phyloP scores from a whole-genome alignment of 2,797 vertebrate species.

The Hypotaenidia philippensis region DNA sequence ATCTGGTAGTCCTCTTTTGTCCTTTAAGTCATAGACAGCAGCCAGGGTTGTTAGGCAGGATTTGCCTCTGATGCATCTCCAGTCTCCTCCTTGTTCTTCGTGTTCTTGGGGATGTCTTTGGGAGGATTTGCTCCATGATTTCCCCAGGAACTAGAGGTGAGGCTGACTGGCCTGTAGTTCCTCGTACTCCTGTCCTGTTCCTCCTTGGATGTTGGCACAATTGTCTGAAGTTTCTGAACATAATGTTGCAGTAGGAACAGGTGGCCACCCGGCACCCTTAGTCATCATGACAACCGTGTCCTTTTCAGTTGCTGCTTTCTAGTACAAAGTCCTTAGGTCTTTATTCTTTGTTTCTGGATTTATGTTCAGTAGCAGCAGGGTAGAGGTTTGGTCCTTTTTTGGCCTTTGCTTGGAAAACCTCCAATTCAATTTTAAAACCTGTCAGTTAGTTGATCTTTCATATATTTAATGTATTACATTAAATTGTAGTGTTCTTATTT shows the following conservation, averaged over 20 bases:
- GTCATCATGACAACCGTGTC: rapidly evolving
- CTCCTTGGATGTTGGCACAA: neutral
- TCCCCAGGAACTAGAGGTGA: neutral
- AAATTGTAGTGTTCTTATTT: neutral
- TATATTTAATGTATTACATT: neutral
- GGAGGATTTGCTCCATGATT: neutral
- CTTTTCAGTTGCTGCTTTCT: neutral
- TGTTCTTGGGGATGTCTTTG: neutral
- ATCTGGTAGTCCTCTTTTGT: neutral
- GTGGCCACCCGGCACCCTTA: neutral
- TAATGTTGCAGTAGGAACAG: neutral
- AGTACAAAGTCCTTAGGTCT: neutral
- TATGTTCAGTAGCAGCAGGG: neutral
- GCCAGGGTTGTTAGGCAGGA: neutral
- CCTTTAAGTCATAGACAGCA: neutral
- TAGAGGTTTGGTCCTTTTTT: neutral
- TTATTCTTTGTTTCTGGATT: neutral
- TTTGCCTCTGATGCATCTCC: neutral
- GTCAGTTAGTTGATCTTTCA: slow-evolving; percentile 22
- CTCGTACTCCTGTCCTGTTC: neutral
- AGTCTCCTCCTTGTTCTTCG: neutral
- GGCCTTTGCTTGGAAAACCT: neutral
- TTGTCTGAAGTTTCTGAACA: neutral
- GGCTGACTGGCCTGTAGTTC: neutral
- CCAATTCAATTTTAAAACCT: slow-evolving; percentile 38